Conservation (phyloP, 2,113 vertebrate genomes). For the Chloebia gouldiae region DNA sequence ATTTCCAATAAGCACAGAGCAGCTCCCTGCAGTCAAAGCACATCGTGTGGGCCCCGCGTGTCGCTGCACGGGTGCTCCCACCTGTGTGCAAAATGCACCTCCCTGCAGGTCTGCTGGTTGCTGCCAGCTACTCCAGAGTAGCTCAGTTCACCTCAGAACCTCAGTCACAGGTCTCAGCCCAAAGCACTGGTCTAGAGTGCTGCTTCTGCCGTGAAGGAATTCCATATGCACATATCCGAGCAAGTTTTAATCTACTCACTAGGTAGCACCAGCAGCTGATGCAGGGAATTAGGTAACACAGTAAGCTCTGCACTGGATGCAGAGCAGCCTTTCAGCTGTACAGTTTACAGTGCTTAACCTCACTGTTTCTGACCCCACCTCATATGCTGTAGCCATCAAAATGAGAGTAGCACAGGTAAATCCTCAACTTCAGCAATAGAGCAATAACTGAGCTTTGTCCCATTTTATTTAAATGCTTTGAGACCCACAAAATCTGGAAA, state of each 20-base stretch:
- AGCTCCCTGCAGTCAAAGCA: neutral
- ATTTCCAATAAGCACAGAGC: neutral
- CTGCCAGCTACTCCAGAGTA: neutral
- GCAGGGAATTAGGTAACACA: neutral
- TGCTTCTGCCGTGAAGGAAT: neutral
- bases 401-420: neutral
- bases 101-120: neutral
- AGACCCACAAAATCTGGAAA: neutral
- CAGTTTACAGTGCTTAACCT: neutral
- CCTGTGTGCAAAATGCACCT: neutral
- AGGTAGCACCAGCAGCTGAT: neutral
- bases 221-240: neutral
- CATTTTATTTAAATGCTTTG: neutral
- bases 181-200: neutral
- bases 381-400: neutral
- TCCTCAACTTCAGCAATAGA: neutral
- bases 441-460: neutral
- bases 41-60: neutral
- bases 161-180: neutral
- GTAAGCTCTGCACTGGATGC: neutral
- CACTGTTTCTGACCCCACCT: neutral
- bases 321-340: neutral
- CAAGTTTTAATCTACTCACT: neutral
- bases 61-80: fast-evolving
- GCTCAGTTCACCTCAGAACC: neutral